These are phyloP conservation scores for Asarcornis scutulata DNA, from an alignment of 2,113 vertebrate genomes.

Conservation along the genomic window DNA sequence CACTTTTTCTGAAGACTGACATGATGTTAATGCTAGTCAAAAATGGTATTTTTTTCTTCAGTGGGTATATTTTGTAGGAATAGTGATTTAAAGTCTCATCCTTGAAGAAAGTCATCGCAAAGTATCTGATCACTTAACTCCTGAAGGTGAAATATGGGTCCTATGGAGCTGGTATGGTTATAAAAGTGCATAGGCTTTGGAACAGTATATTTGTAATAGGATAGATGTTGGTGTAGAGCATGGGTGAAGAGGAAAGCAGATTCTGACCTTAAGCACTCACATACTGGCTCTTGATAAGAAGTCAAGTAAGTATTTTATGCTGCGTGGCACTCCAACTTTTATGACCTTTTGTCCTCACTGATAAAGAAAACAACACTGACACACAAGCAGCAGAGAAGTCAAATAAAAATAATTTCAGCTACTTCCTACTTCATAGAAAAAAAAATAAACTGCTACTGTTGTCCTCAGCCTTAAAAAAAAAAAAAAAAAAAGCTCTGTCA, in stretches of 20 bases:
- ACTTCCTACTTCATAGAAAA: not conserved
- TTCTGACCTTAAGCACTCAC: not conserved
- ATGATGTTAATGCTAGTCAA: not conserved
- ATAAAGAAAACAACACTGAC: not conserved
- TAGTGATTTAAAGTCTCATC: not conserved
- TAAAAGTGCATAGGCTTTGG: not conserved
- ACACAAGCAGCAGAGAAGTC: not conserved
- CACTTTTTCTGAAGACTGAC: not conserved
- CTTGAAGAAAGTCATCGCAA: rapidly evolving
- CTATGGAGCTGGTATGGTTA: not conserved
- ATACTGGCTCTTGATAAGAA: not conserved
- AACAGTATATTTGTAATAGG: not conserved
- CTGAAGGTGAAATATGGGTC: not conserved
- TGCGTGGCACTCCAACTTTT: not conserved
- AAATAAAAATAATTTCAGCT: not conserved
- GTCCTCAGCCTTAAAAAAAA: not conserved
- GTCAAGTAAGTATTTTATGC: not conserved
- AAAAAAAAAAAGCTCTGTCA: not conserved
- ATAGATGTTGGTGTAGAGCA: not conserved
- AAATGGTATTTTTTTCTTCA: not conserved
- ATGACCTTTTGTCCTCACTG: not conserved
- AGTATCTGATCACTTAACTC: not conserved
- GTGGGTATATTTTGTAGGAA: not conserved
- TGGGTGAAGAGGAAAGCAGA: not conserved
- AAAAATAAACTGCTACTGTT: not conserved